Conservation (phyloP, 2,888 invertebrate genomes). For the Salticus scenicus region DNA sequence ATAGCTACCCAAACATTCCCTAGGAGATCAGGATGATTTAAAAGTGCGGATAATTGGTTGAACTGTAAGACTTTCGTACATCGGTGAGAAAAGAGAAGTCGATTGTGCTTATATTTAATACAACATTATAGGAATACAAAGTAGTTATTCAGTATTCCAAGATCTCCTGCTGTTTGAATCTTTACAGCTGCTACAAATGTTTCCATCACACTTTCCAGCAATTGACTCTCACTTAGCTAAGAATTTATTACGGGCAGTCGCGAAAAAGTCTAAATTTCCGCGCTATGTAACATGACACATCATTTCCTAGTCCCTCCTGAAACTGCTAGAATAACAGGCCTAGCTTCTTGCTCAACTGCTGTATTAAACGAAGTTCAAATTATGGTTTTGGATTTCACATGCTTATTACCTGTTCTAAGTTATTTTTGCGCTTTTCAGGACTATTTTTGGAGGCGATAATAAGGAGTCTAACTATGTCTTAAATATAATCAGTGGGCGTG, state of each 20-base stretch:
- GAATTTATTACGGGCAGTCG: background rate
- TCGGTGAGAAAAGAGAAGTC: background rate
- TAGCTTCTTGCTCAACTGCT: conserved; percentile 25
- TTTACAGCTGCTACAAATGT: background rate
- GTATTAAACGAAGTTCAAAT: conserved; percentile 35
- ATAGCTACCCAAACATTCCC: background rate
- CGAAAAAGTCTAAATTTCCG: background rate
- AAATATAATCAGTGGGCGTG: conserved; percentile 16
- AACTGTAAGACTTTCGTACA: background rate
- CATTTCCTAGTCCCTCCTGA: background rate
- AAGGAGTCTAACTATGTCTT: conserved; percentile 23
- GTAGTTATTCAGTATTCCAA: background rate
- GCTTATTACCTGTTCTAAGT: conserved; percentile 39
- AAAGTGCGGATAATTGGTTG: background rate
- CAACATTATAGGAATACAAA: conserved; percentile 2
- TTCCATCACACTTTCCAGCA: conserved; percentile 13
- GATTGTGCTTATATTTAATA: background rate
- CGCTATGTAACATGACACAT: background rate
- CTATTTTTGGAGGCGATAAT: conserved; percentile 34
- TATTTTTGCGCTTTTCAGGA: conserved; percentile 9
- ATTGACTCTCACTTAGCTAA: conserved; percentile 1
- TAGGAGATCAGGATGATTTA: conserved; percentile 1
- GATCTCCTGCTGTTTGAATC: background rate
- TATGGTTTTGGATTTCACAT: conserved; percentile 32
- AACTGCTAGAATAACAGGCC: conserved; percentile 6